A percentile compares a stretch with the other conserved stretches of the same genome.
phyloP scores from a whole-genome alignment of 2,797 vertebrate genomes.

The Anabas testudineus region DNA sequence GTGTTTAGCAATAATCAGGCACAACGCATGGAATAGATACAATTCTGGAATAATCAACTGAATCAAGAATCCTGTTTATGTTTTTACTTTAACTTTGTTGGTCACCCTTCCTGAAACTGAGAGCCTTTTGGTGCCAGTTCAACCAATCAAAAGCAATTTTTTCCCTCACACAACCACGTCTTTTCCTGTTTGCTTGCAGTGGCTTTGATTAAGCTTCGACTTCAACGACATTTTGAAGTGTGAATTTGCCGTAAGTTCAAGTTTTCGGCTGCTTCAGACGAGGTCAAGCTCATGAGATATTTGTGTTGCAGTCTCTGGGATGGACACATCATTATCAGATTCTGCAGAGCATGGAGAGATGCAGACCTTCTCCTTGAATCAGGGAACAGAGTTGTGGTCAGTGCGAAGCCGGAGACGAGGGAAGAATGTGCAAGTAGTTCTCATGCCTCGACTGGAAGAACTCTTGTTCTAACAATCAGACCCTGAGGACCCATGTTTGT shows the following conservation, averaged over 20 bases:
- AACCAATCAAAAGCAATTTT: constrained; percentile 8
- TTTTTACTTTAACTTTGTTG: background rate
- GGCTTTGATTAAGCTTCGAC: background rate
- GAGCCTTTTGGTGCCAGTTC: constrained; percentile 2
- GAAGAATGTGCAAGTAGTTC: constrained; percentile 69
- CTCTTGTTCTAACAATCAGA: constrained; percentile 79
- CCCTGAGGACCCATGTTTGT: constrained; percentile 74
- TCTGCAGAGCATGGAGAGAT: constrained; percentile 67
- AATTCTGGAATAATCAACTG: too few species aligned
- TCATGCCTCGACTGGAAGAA: constrained; percentile 76
- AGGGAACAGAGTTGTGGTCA: constrained; percentile 64
- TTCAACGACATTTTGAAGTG: background rate
- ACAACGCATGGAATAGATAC: too few species aligned
- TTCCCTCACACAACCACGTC: background rate
- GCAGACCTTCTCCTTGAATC: constrained; percentile 47
- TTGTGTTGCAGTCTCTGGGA: constrained; percentile 44
- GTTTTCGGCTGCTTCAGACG: constrained; percentile 17
- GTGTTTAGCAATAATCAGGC: too few species aligned
- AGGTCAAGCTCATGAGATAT: constrained; percentile 38
- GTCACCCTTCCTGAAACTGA: background rate
- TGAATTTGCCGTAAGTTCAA: constrained; percentile 18
- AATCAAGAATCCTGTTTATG: too few species aligned
- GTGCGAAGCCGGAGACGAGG: constrained; percentile 59
- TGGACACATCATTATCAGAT: constrained; percentile 71
- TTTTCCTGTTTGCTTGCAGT: constrained; percentile 9